These are phyloP conservation scores for Ichneumon xanthorius DNA, from an alignment of 2,888 invertebrate species.

Conservation along the genomic window DNA sequence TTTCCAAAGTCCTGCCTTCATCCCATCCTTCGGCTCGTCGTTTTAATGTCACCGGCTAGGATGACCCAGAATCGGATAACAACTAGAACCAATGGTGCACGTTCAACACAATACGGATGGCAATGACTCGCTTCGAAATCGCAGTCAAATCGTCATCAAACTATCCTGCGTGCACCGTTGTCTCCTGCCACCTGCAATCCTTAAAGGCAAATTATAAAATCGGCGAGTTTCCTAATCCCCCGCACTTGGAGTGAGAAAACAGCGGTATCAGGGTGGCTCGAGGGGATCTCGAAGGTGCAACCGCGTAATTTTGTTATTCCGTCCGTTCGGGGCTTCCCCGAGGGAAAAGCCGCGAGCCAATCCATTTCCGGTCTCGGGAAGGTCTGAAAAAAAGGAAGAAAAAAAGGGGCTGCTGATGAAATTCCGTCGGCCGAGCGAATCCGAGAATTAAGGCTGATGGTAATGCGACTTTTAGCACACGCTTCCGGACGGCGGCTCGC, in stretches of 20 bases:
- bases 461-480: conserved; percentile 17
- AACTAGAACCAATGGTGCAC: neutral
- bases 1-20: neutral
- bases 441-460: conserved; percentile 7
- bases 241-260: neutral
- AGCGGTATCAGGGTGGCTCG: neutral
- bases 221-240: neutral
- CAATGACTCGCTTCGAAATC: neutral
- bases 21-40: conserved; percentile 3
- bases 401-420: conserved; percentile 27
- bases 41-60: conserved; percentile 18
- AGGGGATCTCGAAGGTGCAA: conserved; percentile 28
- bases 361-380: conserved; percentile 8
- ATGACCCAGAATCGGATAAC: conserved; percentile 15
- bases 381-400: conserved; percentile 4
- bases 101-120: neutral
- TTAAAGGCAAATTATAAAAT: neutral
- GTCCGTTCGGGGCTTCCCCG: neutral
- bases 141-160: neutral
- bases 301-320: conserved; percentile 37
- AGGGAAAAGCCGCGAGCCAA: conserved; percentile 21
- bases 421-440: conserved; percentile 14
- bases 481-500: neutral
- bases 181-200: neutral
- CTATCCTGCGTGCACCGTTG: neutral